Evolutionary conservation across 2,888 invertebrate species (phyloP), one percentile per base, ranked within the genome.

Genomic region (Tetropium fuscum): DNA sequence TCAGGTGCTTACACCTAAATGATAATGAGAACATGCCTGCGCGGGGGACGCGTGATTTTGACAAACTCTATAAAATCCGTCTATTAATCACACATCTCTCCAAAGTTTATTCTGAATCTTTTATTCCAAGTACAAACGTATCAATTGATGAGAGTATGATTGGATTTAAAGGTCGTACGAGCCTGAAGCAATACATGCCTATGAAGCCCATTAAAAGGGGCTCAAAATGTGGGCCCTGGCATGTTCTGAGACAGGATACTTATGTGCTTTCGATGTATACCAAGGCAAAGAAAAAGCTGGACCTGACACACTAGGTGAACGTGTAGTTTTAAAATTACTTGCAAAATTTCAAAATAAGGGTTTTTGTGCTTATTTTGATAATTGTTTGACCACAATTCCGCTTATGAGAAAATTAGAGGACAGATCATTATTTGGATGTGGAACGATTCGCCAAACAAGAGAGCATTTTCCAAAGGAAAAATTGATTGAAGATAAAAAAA

Each of bases 321-420:
- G 66, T 64, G 69, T 73, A n/a, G 67, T 74, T 30, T 51, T 66
- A 36, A 64, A 72, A 60, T 53, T 76, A 20, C 58, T 61, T 34
- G 59, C 60, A 38, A 56, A 54, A 34, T 71, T 73, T 16, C 49
- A 68, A 58, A 57, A 48, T 36, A 60, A 60, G 44, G 68, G 71
- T 20, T 71, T 63, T 59, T 71, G 66, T 40, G 38, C 73, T 4
- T 74, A 64, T 60, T 75, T 76, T 63, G 74, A 73, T 53, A 70
- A 68, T 51, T 74, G 71, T 67, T 76, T 74, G 54, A 64, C 72
- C 10, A 63, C 60, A 49, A 60, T 74, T 30, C 62, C 68, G 16
- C 58, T 76, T 11, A 51, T 74, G 47, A 27, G 58, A 40, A 63
- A 66, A 47, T 60, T 75, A 8, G 44, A 61, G 43, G 41, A 66